Evolutionary conservation across 2,113 vertebrate genomes (phyloP).

Genomic region (Xenopus laevis): DNA sequence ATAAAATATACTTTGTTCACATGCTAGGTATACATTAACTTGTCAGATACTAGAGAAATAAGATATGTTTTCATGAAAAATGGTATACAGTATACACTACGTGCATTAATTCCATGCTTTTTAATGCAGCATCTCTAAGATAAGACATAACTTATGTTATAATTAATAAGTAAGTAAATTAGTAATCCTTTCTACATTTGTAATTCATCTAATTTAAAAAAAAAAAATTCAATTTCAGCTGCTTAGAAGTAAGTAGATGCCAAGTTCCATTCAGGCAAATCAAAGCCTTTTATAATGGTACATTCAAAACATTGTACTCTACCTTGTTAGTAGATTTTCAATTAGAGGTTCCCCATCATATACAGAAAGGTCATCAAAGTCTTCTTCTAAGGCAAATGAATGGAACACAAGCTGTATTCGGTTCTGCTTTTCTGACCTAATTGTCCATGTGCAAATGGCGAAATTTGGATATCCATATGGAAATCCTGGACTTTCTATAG

Average conservation of each 20-base stretch:
- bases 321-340: conserved; percentile 88
- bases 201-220: conserved; percentile 53
- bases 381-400: conserved; percentile 95
- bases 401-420: conserved; percentile 97
- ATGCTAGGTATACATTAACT: too few species aligned
- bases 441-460: conserved; percentile 97
- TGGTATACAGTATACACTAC: too few species aligned
- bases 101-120: too few species aligned
- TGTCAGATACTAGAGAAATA: too few species aligned
- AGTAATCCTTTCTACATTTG: too few species aligned
- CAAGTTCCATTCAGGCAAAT: background rate
- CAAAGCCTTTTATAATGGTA: too few species aligned
- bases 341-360: conserved; percentile 88
- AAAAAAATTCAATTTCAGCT: conserved; percentile 33
- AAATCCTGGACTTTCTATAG: conserved; percentile 94
- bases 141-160: too few species aligned
- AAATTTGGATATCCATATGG: conserved; percentile 98
- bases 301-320: conserved; percentile 31
- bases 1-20: too few species aligned
- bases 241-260: too few species aligned
- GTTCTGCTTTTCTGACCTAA: conserved; percentile 86
- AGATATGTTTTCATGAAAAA: too few species aligned
- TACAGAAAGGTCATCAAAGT: conserved; percentile 92
- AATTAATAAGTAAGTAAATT: too few species aligned
- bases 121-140: too few species aligned